Base-by-base conservation (phyloP, 1,140 invertebrate genomes). In the Macrobrachium rosenbergii region DNA sequence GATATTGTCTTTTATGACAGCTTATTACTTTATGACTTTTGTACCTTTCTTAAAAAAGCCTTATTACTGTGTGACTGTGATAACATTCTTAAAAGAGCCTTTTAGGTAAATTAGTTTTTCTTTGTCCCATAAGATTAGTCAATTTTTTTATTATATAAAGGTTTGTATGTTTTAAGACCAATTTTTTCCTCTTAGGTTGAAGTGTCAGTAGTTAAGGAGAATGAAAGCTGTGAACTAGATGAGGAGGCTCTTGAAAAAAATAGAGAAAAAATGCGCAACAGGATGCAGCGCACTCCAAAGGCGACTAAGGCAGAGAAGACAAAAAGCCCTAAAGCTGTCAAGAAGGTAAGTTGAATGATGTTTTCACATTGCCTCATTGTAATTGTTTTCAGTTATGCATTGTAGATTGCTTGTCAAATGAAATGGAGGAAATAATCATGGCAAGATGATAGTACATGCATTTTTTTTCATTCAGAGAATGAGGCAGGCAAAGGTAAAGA, bases 161-260 rank as follows among this genome's bases (percentile, higher is more conserved):
- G 75, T 28, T 58, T 21, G 16, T 23, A 21, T 2, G 45, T 43
- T 19, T 43, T 23, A 12, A n/a, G 8, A 10, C n/a, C 7, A 11
- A n/a, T 43, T 28, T 76, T 28, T 76, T 58, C 67, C 37, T n/a
- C 10, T n/a, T 45, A n/a, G 19, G 12, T 52, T 52, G 52, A 52
- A 52, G 52, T 52, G 60, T 60, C 92, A 2, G 91, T 90, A 7
- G 91, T 90, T 28, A 89, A 92, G 17, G 90, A 91, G 60, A 90
- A 91, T 23, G 91, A 92, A 67, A 90, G 90, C 0, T 89, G 91
- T 82, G 87, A 90, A 43, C 69, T 78, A 10, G 92, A 92, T 62
- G 87, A 90, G 58, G 91, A 90, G 91, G 90, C 90, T 89, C 86
- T 86, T 23, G 90, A 91, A 89, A 93, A 92, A 86, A 94, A 88